These are phyloP conservation scores for Drosophila buzzatii DNA, from an alignment of 2,888 invertebrate genomes.

Conservation along the genomic window DNA sequence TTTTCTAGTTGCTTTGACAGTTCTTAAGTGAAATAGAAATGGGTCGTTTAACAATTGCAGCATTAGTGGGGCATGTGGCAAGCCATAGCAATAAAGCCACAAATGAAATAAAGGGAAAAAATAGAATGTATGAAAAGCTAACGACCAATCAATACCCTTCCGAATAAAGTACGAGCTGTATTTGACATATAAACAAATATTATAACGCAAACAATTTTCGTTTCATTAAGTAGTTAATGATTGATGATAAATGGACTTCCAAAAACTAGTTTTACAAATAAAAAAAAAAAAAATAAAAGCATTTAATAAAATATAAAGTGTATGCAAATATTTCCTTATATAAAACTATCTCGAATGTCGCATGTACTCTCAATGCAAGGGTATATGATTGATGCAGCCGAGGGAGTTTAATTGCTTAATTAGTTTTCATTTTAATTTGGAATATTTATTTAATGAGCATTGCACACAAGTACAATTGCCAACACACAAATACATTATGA, in stretches of 20 bases:
- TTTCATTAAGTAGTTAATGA: neutral
- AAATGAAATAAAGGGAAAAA: neutral
- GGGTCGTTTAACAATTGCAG: conserved; percentile 1
- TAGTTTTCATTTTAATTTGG: neutral
- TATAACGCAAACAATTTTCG: neutral
- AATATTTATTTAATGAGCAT: neutral
- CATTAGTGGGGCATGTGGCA: conserved; percentile 5
- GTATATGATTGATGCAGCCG: neutral
- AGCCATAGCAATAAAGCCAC: conserved; percentile 9
- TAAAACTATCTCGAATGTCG: neutral
- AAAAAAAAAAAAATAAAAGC: too few species aligned
- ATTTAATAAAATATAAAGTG: neutral
- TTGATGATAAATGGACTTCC: too few species aligned
- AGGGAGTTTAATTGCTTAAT: conserved; percentile 2
- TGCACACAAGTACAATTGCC: neutral
- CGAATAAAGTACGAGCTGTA: neutral
- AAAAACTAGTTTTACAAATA: neutral
- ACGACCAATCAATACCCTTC: neutral
- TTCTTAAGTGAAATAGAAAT: conserved; percentile 17
- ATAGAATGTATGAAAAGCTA: neutral
- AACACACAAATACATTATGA: neutral
- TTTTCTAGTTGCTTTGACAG: neutral
- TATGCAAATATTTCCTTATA: neutral
- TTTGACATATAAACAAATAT: neutral
- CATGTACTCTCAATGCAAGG: neutral